These are phyloP conservation scores for Biston stratarius DNA, from an alignment of 2,888 invertebrate species.

Conservation along the genomic window DNA sequence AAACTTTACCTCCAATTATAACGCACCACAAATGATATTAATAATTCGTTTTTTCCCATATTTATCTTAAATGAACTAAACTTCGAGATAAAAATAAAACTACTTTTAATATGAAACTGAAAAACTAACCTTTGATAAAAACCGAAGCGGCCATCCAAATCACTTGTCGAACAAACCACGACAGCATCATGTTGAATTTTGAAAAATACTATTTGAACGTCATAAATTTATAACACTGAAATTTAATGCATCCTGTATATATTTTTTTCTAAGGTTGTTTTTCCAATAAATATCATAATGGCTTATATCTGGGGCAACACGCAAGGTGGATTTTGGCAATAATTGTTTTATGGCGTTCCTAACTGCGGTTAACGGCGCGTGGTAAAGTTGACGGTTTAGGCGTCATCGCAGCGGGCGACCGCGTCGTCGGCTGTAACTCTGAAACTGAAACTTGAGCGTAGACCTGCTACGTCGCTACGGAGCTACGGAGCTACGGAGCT, in stretches of 20 bases:
- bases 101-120: no score
- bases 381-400: slow-evolving; percentile 60
- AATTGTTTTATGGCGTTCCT: slow-evolving; percentile 67
- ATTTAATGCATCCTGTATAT: slow-evolving; percentile 1
- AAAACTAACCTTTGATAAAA: slow-evolving; percentile 69
- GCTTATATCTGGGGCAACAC: slow-evolving; percentile 29
- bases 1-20: no score
- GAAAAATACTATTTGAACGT: slow-evolving; percentile 39
- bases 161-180: slow-evolving; percentile 57
- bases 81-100: no score
- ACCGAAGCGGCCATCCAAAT: slow-evolving; percentile 67
- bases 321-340: slow-evolving; percentile 41
- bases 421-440: slow-evolving; percentile 70
- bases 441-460: slow-evolving; percentile 52
- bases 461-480: slow-evolving; percentile 53
- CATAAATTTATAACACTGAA: slow-evolving; percentile 43
- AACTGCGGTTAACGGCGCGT: slow-evolving; percentile 72
- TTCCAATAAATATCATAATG: slow-evolving; percentile 23
- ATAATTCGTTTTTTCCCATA: no score
- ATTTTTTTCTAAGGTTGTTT: slow-evolving; percentile 12
- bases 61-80: no score
- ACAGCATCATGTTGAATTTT: slow-evolving; percentile 56
- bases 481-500: slow-evolving; percentile 44
- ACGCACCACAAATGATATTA: no score
- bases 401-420: slow-evolving; percentile 60